Percentiles rank a stretch among this genome's conserved stretches.
phyloP scores from a whole-genome alignment of 2,888 invertebrate species.

The Agrochola lota region DNA sequence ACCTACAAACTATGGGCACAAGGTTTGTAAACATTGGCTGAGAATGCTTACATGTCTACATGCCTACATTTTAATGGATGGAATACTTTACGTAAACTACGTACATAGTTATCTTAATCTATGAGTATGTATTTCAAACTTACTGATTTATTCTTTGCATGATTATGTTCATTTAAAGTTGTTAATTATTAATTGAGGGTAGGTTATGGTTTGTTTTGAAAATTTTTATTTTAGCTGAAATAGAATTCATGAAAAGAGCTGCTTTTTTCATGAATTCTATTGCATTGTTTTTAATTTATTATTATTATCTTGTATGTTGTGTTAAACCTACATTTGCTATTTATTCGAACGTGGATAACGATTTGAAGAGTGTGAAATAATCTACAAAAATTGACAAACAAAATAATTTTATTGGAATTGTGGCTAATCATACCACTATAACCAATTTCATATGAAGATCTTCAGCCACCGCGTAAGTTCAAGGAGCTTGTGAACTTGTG shows the following conservation, averaged over 20 bases:
- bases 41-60: constrained; percentile 1
- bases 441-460: background rate
- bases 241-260: no score
- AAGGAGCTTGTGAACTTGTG: constrained; percentile 1
- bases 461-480: background rate
- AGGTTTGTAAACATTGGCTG: constrained; percentile 39
- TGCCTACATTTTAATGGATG: background rate
- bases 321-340: background rate
- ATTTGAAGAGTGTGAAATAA: no score
- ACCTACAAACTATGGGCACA: constrained; percentile 19
- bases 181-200: background rate
- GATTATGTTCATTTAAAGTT: background rate
- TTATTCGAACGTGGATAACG: no score
- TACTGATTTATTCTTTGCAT: background rate
- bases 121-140: background rate
- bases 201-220: background rate
- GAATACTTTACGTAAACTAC: constrained; percentile 8
- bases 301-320: background rate
- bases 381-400: background rate
- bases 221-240: background rate
- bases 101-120: background rate
- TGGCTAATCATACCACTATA: background rate
- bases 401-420: background rate
- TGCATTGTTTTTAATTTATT: background rate
- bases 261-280: background rate